Evolutionary conservation across 53 echinoderm and acorn worm species (phyloP).

Genomic region (Paracentrotus lividus): DNA sequence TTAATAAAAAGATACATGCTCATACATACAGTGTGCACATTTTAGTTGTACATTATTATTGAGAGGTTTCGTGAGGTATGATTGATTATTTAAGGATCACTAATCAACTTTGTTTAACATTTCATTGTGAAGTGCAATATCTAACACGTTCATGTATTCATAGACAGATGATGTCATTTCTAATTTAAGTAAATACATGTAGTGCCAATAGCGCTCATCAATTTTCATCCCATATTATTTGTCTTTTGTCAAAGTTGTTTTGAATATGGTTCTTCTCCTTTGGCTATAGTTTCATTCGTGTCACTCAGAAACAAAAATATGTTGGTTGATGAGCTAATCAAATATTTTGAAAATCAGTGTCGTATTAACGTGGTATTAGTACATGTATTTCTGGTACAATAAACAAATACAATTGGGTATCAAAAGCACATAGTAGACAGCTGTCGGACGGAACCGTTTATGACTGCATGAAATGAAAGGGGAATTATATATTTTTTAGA

Average conservation of each 20-base stretch:
- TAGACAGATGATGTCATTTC: neutral
- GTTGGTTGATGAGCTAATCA: neutral
- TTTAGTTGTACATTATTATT: neutral
- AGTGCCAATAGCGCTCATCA: neutral
- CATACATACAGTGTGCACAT: too few species aligned
- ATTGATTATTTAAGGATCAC: conserved; percentile 14
- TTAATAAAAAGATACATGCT: too few species aligned
- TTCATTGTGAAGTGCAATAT: neutral
- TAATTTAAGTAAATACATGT: neutral
- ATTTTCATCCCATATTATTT: neutral
- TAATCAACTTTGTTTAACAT: neutral
- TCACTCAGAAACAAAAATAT: neutral
- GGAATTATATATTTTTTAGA: too few species aligned
- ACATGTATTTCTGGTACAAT: neutral
- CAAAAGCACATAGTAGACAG: too few species aligned
- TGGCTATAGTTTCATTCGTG: too few species aligned
- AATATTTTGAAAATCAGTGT: neutral
- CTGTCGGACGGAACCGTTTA: too few species aligned
- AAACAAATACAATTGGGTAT: neutral
- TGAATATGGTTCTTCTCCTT: neutral
- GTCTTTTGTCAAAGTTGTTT: neutral
- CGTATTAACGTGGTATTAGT: neutral
- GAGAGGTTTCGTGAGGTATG: neutral
- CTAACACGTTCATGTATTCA: neutral
- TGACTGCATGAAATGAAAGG: too few species aligned